phyloP scores from a whole-genome alignment of 2,888 invertebrate species.

The Lasioglossum vierecki region DNA sequence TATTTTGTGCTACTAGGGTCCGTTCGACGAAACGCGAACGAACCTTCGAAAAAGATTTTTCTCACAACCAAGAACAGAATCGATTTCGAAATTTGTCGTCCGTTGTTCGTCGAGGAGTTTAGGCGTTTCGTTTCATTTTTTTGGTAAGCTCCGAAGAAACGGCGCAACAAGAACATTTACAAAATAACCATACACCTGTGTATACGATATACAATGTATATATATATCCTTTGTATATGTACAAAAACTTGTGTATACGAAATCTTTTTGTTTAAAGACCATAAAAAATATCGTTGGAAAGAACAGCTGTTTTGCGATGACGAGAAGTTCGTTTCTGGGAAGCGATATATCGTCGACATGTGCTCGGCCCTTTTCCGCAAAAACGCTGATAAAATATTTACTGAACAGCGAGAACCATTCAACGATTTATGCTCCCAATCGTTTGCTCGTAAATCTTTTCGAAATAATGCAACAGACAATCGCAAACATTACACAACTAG shows the following conservation, averaged over 20 bases:
- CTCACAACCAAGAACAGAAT: conserved; percentile 9
- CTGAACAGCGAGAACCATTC: neutral
- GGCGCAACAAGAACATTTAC: conserved; percentile 59
- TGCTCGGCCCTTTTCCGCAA: neutral
- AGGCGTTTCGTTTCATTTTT: conserved; percentile 44
- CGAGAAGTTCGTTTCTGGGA: conserved; percentile 48
- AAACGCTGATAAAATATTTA: conserved; percentile 2
- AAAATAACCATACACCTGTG: conserved; percentile 58
- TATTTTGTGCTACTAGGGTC: no score
- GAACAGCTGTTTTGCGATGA: conserved; percentile 50
- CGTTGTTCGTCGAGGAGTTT: conserved; percentile 38
- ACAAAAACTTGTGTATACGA: conserved; percentile 66
- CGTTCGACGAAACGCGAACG: neutral
- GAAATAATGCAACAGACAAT: neutral
- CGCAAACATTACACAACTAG: no score
- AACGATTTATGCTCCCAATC: neutral
- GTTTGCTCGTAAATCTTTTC: neutral
- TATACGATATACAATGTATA: conserved; percentile 31
- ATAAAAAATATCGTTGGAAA: conserved; percentile 67
- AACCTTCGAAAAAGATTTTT: conserved; percentile 6
- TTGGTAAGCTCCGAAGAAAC: conserved; percentile 61
- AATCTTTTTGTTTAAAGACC: conserved; percentile 58
- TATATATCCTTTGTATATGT: conserved; percentile 58
- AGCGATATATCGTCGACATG: conserved; percentile 48
- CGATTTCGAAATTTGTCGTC: conserved; percentile 5